A percentile compares a stretch with the other conserved stretches of the same genome.
phyloP scores from a whole-genome alignment of 2,797 vertebrate species.

The Menidia menidia region DNA sequence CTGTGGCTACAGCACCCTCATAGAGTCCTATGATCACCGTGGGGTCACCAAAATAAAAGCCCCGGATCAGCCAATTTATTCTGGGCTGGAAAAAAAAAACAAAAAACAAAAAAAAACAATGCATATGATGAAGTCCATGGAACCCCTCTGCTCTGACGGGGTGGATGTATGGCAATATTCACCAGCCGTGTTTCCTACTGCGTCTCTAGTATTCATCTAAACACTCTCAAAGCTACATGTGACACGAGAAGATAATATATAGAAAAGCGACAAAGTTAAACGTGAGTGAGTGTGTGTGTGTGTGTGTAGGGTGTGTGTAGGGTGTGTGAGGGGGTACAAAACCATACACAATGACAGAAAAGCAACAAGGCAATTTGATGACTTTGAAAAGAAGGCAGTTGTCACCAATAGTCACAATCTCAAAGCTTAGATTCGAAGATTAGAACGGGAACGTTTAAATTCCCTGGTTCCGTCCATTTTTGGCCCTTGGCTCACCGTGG shows the following conservation, averaged over 20 bases:
- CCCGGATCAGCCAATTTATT: neutral
- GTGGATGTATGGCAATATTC: slow-evolving; percentile 39
- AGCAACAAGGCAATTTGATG: slow-evolving; percentile 52
- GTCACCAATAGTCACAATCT: slow-evolving; percentile 65
- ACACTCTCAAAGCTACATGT: slow-evolving; percentile 42
- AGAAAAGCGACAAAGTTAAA: slow-evolving; percentile 22
- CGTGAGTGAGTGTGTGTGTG: neutral
- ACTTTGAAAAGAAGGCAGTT: slow-evolving; percentile 68
- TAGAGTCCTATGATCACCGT: slow-evolving; percentile 1
- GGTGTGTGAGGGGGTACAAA: slow-evolving; percentile 21
- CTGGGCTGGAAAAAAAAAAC: slow-evolving; percentile 6
- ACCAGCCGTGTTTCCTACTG: slow-evolving; percentile 48
- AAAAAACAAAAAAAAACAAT: neutral
- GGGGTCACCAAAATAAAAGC: slow-evolving; percentile 25
- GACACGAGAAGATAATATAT: slow-evolving; percentile 38
- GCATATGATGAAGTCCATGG: neutral
- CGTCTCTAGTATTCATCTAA: slow-evolving; percentile 56
- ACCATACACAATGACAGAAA: slow-evolving; percentile 44
- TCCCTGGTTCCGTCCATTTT: slow-evolving; percentile 38
- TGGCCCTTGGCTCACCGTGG: neutral
- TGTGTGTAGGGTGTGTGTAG: too few species aligned
- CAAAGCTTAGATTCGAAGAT: slow-evolving; percentile 71
- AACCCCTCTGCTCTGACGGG: slow-evolving; percentile 17
- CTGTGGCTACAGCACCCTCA: neutral
- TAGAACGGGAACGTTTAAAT: slow-evolving; percentile 49